A percentile compares a stretch with the other conserved stretches of the same genome.
These are phyloP conservation scores for Corythornis leucogaster DNA, from an alignment of 2,797 vertebrate genomes.

Conservation along the genomic window DNA sequence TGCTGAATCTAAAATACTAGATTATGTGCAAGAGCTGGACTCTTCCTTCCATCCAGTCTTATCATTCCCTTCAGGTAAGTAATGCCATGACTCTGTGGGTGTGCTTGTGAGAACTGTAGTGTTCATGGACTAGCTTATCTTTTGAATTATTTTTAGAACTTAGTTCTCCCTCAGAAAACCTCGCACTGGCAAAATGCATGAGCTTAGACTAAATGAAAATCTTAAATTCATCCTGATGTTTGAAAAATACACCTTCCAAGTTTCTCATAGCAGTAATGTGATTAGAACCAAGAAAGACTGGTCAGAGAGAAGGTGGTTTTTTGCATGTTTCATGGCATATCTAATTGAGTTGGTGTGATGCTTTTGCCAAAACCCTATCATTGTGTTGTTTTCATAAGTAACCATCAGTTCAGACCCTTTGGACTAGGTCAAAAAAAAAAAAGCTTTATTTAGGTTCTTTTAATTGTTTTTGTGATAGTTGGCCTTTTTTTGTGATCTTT, in stretches of 20 bases:
- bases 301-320: background rate
- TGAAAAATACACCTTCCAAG: background rate
- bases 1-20: constrained; percentile 49
- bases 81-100: background rate
- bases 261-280: background rate
- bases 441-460: background rate
- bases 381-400: background rate
- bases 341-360: background rate
- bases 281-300: background rate
- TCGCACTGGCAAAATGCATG: background rate
- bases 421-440: background rate
- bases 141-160: background rate
- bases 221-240: background rate
- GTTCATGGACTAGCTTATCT: background rate
- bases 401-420: background rate
- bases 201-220: background rate
- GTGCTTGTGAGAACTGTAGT: background rate
- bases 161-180: background rate
- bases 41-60: constrained; percentile 76
- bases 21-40: constrained; percentile 76
- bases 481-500: background rate
- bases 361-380: background rate
- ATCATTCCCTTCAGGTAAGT: constrained; percentile 83
- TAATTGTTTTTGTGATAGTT: background rate
- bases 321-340: background rate